These are phyloP conservation scores for Tenthredo mesomela DNA, from an alignment of 2,888 invertebrate species.

Conservation along the genomic window DNA sequence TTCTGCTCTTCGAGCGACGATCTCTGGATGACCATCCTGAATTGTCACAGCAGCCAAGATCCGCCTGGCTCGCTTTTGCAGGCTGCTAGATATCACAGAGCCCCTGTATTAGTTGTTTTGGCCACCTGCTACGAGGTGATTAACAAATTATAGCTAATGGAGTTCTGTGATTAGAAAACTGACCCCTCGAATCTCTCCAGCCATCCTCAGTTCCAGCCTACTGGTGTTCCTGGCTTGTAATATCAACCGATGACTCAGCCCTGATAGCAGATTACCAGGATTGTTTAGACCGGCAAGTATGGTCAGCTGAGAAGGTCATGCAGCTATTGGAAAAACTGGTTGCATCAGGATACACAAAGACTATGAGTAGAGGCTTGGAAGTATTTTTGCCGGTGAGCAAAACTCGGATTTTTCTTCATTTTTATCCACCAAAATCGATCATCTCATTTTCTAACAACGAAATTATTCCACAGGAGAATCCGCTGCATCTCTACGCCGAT, in stretches of 20 bases:
- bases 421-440: neutral
- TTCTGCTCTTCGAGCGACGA: conserved; percentile 79
- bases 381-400: conserved; percentile 85
- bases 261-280: conserved; percentile 65
- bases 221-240: conserved; percentile 73
- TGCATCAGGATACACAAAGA: conserved; percentile 80
- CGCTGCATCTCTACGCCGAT: conserved; percentile 81
- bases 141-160: neutral
- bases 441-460: neutral
- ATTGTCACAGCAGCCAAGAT: conserved; percentile 85
- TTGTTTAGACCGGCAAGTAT: conserved; percentile 69
- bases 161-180: neutral
- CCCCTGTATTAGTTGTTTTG: conserved; percentile 83
- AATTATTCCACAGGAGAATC: conserved; percentile 80
- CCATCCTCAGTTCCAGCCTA: conserved; percentile 71
- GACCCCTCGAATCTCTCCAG: conserved; percentile 55
- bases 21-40: conserved; percentile 83
- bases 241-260: conserved; percentile 65
- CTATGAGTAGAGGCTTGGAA: conserved; percentile 83
- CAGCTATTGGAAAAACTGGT: conserved; percentile 80
- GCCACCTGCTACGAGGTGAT: conserved; percentile 86
- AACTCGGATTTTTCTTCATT: neutral
- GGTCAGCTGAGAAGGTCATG: conserved; percentile 75
- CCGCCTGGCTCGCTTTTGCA: conserved; percentile 84
- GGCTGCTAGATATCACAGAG: conserved; percentile 81